A percentile compares a stretch with the other conserved stretches of the same genome.
These are phyloP conservation scores for Vulpes vulpes DNA, from an alignment of 2,113 vertebrate genomes.

Conservation along the genomic window DNA sequence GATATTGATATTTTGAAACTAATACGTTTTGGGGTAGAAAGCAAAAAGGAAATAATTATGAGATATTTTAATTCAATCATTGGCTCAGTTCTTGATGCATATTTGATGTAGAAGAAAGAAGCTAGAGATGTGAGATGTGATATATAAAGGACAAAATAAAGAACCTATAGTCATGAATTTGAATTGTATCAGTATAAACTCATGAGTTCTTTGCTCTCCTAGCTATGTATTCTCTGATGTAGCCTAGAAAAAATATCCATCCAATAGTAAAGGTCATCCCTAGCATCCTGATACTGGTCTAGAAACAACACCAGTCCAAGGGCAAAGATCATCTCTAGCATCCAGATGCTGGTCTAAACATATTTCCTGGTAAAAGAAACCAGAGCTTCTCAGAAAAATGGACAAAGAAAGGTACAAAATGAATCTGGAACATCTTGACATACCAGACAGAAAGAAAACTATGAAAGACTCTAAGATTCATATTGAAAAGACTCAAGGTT, in stretches of 20 bases:
- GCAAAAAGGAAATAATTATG: not conserved
- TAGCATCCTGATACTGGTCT: not conserved
- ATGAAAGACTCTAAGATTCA: accelerated
- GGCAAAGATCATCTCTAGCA: too few species aligned
- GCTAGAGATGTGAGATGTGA: not conserved
- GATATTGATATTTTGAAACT: not conserved
- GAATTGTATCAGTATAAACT: too few species aligned
- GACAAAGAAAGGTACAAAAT: not conserved
- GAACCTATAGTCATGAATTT: not conserved
- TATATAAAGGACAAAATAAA: not conserved
- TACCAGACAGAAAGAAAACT: accelerated
- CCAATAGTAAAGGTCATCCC: too few species aligned
- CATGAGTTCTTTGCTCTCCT: not conserved
- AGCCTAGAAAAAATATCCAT: not conserved
- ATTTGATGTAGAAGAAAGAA: not conserved
- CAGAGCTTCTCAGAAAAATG: not conserved
- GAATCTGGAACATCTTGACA: not conserved
- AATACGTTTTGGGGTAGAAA: not conserved
- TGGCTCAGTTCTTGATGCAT: not conserved
- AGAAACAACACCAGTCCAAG: too few species aligned
- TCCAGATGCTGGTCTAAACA: not conserved
- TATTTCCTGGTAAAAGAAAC: not conserved
- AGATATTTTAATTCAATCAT: not conserved
- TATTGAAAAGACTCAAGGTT: accelerated
- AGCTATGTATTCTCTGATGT: not conserved